Conservation (phyloP, 2,888 invertebrate species). For the Piscicola geometra region DNA sequence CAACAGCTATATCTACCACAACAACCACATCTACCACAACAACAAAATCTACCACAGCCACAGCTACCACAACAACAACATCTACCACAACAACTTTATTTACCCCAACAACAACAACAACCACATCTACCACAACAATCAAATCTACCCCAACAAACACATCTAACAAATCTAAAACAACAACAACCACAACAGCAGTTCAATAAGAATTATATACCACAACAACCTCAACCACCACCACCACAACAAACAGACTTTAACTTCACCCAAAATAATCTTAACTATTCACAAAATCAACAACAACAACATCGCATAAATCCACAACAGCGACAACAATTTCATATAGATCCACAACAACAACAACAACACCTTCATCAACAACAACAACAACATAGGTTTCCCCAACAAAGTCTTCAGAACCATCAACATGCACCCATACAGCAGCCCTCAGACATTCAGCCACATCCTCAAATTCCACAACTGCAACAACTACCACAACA, state of each 20-base stretch:
- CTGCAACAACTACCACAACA: conserved; percentile 32
- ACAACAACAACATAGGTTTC: background rate
- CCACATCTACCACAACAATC: background rate
- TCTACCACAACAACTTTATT: background rate
- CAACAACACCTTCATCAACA: conserved; percentile 2
- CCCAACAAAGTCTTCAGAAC: background rate
- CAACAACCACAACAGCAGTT: no score
- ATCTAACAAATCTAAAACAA: no score
- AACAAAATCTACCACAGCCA: background rate
- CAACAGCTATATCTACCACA: no score
- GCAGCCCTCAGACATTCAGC: conserved; percentile 45
- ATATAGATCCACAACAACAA: conserved; percentile 26
- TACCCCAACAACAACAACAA: background rate
- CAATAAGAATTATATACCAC: no score
- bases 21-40: background rate
- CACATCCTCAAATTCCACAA: background rate
- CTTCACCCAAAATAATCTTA: no score
- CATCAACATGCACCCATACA: conserved; percentile 33
- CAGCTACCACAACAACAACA: background rate
- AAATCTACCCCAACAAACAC: background rate
- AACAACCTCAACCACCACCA: background rate
- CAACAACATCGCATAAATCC: conserved; percentile 10
- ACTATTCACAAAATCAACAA: background rate
- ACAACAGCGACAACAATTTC: conserved; percentile 35
- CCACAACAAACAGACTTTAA: background rate